Base-by-base conservation (phyloP, 2,113 vertebrate species). In the Crotophaga sulcirostris region DNA sequence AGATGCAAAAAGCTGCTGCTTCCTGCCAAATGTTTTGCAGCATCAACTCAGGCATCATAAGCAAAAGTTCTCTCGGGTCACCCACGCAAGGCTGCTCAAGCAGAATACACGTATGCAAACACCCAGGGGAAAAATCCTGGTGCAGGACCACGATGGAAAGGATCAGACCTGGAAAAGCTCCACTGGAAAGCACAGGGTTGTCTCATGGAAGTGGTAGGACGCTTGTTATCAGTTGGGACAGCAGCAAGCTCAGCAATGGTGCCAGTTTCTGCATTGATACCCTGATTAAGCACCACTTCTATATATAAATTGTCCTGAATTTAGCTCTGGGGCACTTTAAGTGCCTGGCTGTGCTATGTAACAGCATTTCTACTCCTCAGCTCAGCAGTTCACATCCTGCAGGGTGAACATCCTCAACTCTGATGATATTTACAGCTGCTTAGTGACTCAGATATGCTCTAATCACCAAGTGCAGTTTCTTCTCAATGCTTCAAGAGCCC, bases 21-120 rank as follows among this genome's bases (percentile, higher is more conserved):
- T 96, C 91, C 91, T 95, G 90, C 51, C 70, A 52, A 23, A 38
- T 3, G 5, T 68, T 89, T 40, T 96, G 84, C 70, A 88, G 47
- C 52, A 67, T 72, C 56, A 47, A 51, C 34, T 67, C 56, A 79
- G 56, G 60, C 89, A 52, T 3, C 14, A 3, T 25, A 34, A 91
- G 77, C 3, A 23, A 91, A 96, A 96, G 84, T 89, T 79, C 62
- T 91, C 77, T 81, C 49, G 4, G 44, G 87, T 92, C 93, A 89
- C 70, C 62, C 78, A 84, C 0, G 1, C 40, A 72, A 72, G 49
- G 18, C 67, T 86, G 75, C 78, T 83, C 83, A 87, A 69, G 85
- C 79, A 83, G 51, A 73, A 58, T 6, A 62, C 13, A 52, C 0
- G 0, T 17, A 90, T 40, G 77, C 69, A 91, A 95, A 96, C 29